Conservation (phyloP, 2,888 invertebrate genomes). For the Drosophila bunnanda region DNA sequence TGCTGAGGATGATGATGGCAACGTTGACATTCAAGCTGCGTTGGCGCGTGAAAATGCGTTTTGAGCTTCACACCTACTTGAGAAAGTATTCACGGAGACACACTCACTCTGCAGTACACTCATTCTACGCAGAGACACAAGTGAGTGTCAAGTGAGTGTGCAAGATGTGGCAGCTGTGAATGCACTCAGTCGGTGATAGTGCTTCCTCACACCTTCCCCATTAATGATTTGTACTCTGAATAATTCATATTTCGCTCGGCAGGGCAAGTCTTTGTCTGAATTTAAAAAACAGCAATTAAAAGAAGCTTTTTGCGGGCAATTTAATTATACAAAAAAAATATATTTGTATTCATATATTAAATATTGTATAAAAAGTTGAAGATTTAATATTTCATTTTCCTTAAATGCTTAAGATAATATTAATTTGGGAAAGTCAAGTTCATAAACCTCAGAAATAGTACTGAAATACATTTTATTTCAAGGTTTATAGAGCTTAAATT, state of each 20-base stretch:
- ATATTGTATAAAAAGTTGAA: too few species aligned
- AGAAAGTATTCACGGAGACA: constrained; percentile 30
- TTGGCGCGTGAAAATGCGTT: constrained; percentile 79
- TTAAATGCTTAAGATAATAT: too few species aligned
- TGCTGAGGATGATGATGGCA: constrained; percentile 29
- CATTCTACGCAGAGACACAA: background rate
- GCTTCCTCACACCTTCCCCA: background rate
- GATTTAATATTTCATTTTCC: too few species aligned
- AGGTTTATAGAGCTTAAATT: too few species aligned
- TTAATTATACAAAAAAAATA: background rate
- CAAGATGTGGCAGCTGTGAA: constrained; percentile 29
- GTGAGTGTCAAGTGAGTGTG: constrained; percentile 45
- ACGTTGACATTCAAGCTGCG: constrained; percentile 71
- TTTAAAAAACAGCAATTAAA: background rate
- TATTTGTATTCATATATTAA: too few species aligned
- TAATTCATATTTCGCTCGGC: constrained; percentile 3
- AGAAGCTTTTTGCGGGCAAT: background rate
- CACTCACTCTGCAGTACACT: background rate
- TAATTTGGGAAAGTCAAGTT: too few species aligned
- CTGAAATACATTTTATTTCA: too few species aligned
- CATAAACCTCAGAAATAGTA: too few species aligned
- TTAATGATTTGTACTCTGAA: constrained; percentile 5
- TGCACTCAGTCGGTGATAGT: constrained; percentile 21
- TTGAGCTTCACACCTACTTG: constrained; percentile 75
- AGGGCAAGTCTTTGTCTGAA: background rate